These are phyloP conservation scores for Glaucopsyche alexis DNA, from an alignment of 2,888 invertebrate genomes.

Conservation along the genomic window DNA sequence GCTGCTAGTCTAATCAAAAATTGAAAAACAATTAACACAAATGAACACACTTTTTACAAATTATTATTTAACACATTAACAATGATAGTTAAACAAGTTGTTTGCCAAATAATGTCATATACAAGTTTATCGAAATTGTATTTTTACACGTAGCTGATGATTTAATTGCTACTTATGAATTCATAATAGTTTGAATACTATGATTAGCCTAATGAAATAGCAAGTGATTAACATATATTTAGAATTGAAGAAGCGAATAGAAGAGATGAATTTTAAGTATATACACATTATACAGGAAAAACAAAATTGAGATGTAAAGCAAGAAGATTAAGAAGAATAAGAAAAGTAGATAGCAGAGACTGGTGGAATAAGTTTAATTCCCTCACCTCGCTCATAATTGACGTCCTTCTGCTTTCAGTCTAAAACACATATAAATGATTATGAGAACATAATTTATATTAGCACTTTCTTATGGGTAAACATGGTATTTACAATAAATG, in stretches of 20 bases:
- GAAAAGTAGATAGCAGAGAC: conserved; percentile 8
- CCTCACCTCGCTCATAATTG: conserved; percentile 62
- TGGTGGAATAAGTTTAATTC: conserved; percentile 1
- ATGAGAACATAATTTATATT: conserved; percentile 9
- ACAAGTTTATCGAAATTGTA: not conserved
- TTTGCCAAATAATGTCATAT: not conserved
- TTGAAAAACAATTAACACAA: conserved; percentile 26
- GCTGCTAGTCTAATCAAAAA: conserved; percentile 28
- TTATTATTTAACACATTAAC: conserved; percentile 15
- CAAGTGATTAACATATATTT: not conserved
- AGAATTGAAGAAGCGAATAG: not conserved
- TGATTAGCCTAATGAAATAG: not conserved
- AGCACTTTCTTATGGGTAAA: not conserved
- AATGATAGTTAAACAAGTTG: not conserved
- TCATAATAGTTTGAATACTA: not conserved
- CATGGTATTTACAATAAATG: not conserved
- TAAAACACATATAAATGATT: conserved; percentile 41
- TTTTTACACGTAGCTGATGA: not conserved
- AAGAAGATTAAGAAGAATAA: conserved; percentile 8
- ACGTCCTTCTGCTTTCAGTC: conserved; percentile 69
- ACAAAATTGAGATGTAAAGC: not conserved
- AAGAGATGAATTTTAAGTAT: not conserved
- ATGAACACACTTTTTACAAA: conserved; percentile 23
- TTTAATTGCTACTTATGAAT: not conserved
- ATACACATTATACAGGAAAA: not conserved